Percentiles rank a stretch among this genome's conserved stretches.
Conservation (phyloP, 2,888 invertebrate genomes). For the Pristionchus fissidentatus region DNA sequence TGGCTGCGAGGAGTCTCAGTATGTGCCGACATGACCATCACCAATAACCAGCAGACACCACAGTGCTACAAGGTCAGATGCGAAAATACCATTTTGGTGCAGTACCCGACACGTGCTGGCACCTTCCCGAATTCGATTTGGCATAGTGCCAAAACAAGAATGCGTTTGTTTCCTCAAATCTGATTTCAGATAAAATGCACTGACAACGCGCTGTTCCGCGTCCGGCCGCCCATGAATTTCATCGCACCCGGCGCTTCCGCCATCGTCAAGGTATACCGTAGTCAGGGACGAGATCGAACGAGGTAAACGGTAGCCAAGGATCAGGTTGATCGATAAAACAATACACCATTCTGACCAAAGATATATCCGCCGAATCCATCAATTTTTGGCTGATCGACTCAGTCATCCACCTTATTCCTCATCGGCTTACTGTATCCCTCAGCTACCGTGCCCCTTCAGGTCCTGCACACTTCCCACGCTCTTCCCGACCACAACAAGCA, state of each 20-base stretch:
- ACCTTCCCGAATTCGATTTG: too few relatives aligned
- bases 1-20: conserved; percentile 11
- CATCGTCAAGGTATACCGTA: background rate
- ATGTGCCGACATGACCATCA: conserved; percentile 18
- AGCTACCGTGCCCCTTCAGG: background rate
- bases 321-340: too few relatives aligned
- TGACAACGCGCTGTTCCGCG: conserved; percentile 36
- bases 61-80: conserved; percentile 16
- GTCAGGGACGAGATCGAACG: background rate
- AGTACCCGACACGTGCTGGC: too few relatives aligned
- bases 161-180: too few relatives aligned
- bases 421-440: background rate
- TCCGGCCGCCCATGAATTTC: conserved; percentile 21
- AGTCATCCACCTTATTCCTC: too few relatives aligned
- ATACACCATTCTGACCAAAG: too few relatives aligned
- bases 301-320: too few relatives aligned
- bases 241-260: background rate
- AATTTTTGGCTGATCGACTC: too few relatives aligned
- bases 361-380: too few relatives aligned
- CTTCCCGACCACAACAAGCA: conserved; percentile 34
- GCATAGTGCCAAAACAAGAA: too few relatives aligned
- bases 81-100: too few relatives aligned
- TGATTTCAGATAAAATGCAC: conserved; percentile 27
- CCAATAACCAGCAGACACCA: background rate
- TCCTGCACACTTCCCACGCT: conserved; percentile 6